Evolutionary conservation across 2,797 vertebrate genomes (phyloP), one percentile per base, ranked within the genome.

Genomic region (Enteromius unitaeniatus): DNA sequence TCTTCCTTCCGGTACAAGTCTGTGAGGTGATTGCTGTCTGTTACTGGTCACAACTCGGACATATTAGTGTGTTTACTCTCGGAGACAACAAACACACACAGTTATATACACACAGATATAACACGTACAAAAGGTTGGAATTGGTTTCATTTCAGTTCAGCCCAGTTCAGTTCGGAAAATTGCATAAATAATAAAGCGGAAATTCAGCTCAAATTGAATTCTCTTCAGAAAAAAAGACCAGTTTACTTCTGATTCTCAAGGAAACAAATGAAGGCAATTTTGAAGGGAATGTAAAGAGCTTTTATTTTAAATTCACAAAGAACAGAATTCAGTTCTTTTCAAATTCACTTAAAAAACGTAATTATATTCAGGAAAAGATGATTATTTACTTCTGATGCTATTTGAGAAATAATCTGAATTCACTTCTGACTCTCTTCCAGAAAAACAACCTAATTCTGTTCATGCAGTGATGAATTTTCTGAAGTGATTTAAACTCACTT

Each of bases 1-100:
- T 99, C 97, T 86, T 97, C 97, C 91, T 95, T 97, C 89, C 94
- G 95, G 95, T 98, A 99, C 92, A 99, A 95, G 95, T 97, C 97
- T 96, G 97, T 96, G 95, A 97, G 95, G 95, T 88, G 96, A 97
- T 96, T 96, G 95, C 95, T 95, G 93, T 96, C 95, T 96, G 96
- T 97, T 96, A 97, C 95, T 95, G 95, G 91, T 95, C 95, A 96
- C 95, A 97, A 94, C 95, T 96, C 90, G 93, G 93, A 96, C 92
- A 95, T 95, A 95, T 97, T 95, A 96, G 93, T 95, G 93, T 89
- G 93, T 94, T 94, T 93, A 95, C 90, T 93, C 93, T 94, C 28
- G 47, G 65, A 70, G n/a, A 64, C 76, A 8, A 37, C 72, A 58
- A 62, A 31, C 37, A 60, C 47, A 68, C 47, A 85, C 49, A 49